Base-by-base conservation (phyloP, 2,113 vertebrate species). In the Gallinago media region DNA sequence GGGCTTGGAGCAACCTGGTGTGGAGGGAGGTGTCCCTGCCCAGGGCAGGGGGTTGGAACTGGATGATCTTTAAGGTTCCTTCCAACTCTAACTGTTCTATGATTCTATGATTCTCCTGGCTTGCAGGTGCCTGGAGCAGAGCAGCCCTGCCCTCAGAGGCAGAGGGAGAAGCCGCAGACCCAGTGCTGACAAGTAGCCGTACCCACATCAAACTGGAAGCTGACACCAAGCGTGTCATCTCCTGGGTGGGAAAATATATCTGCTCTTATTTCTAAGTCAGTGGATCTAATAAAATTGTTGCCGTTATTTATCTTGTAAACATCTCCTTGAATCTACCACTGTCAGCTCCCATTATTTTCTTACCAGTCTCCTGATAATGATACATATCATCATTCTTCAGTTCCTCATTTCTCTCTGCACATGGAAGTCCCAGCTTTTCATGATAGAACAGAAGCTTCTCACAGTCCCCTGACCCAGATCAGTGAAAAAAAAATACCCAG, bases 291-390 rank as follows among this genome's bases (percentile, higher is more conserved):
- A 83, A 75, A 91, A 62, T 36, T 47, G 74, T 65, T 79, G 62
- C 73, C 75, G 56, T 86, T 94, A 86, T 90, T 91, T 94, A 87
- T 93, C 89, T 93, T 92, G 79, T 88, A 83, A 97, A 93, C 67
- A 85, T 65, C 88, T 61, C 67, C 70, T 67, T 62, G 40, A 80
- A 65, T 85, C 75, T n/a, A n/a, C 18, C 62, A 11, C 85, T 83
- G 88, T 65, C 92, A 83, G 89, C 54, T 68, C 44, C 89, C 34
- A 32, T 81, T 81, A 91, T 94, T 91, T 92, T 61, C 73, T 66
- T 52, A 8, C 36, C 72, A 78, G 86, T 44, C 67, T 92, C 67
- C 74, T 73, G 87, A 52, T 84, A 72, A 78, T 82, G 82, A 92
- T 61, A 80, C 58, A 61, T 5, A 50, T 58, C 92, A 90, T 61